These are phyloP conservation scores for Scolopax bukidnonensis DNA, from an alignment of 2,797 vertebrate genomes.

Conservation along the genomic window DNA sequence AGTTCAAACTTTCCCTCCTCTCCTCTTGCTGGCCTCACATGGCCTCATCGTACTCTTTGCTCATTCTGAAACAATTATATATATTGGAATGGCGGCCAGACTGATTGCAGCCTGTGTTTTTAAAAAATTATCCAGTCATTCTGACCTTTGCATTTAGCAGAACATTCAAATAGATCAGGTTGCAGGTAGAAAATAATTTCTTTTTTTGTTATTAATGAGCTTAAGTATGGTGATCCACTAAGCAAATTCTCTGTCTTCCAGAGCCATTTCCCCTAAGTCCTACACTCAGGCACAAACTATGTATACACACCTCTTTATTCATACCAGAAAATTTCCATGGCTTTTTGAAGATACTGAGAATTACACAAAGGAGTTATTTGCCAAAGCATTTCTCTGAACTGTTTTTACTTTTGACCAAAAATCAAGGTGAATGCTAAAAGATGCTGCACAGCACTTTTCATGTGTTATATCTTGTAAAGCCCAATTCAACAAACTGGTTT, in stretches of 20 bases:
- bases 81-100: slow-evolving; percentile 38
- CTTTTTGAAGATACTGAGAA: neutral
- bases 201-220: neutral
- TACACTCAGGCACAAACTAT: neutral
- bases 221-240: neutral
- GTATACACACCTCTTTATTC: neutral
- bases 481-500: neutral
- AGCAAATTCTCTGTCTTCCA: neutral
- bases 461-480: neutral
- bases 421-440: neutral
- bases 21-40: slow-evolving; percentile 45
- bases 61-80: slow-evolving; percentile 51
- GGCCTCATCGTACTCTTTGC: neutral
- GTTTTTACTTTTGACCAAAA: neutral
- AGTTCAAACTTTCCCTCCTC: slow-evolving; percentile 47
- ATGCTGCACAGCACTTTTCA: neutral
- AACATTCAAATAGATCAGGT: neutral
- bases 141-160: neutral
- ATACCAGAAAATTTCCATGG: neutral
- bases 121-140: neutral
- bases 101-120: neutral
- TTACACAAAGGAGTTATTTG: neutral
- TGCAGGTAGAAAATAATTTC: neutral
- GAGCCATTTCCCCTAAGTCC: neutral
- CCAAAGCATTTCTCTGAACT: neutral